Evolutionary conservation across 2,888 invertebrate genomes (phyloP).

Genomic region (Cheilosia impressa): DNA sequence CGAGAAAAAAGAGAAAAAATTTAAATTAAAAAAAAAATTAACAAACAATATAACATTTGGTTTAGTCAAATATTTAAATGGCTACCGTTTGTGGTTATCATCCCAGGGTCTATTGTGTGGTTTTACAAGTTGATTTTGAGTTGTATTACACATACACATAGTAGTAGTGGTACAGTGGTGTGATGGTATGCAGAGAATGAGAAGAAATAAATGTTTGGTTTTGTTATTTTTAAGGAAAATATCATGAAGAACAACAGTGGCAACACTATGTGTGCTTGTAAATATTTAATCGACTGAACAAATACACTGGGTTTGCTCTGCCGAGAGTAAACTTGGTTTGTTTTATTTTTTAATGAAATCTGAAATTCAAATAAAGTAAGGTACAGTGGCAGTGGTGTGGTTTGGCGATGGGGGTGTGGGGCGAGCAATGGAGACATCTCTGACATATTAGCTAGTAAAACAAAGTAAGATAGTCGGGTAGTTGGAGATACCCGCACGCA

Average conservation of each 20-base stretch:
- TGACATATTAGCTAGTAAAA: slow-evolving; percentile 57
- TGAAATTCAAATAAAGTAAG: slow-evolving; percentile 51
- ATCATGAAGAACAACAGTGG: slow-evolving; percentile 68
- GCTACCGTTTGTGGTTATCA: slow-evolving; percentile 75
- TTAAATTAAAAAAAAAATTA: slow-evolving; percentile 24
- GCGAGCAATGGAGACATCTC: slow-evolving; percentile 12
- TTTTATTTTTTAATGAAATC: slow-evolving; percentile 51
- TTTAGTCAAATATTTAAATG: slow-evolving; percentile 73
- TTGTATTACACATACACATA: slow-evolving; percentile 49
- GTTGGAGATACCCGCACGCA: slow-evolving; percentile 24
- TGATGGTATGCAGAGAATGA: slow-evolving; percentile 75
- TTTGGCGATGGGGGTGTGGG: background rate
- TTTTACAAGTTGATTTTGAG: slow-evolving; percentile 55
- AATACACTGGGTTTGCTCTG: slow-evolving; percentile 49
- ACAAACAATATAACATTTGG: slow-evolving; percentile 61
- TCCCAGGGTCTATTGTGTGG: slow-evolving; percentile 72
- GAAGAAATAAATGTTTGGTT: slow-evolving; percentile 69
- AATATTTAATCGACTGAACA: slow-evolving; percentile 73
- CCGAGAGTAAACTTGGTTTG: slow-evolving; percentile 30
- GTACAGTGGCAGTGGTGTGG: background rate
- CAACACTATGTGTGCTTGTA: slow-evolving; percentile 65
- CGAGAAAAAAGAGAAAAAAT: slow-evolving; percentile 76
- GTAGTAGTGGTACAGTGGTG: slow-evolving; percentile 47
- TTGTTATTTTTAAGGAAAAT: slow-evolving; percentile 53
- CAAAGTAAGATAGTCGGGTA: slow-evolving; percentile 32